Evolutionary conservation across 1,140 invertebrate species (phyloP).

Genomic region (Caenorhabditis inopinata): DNA sequence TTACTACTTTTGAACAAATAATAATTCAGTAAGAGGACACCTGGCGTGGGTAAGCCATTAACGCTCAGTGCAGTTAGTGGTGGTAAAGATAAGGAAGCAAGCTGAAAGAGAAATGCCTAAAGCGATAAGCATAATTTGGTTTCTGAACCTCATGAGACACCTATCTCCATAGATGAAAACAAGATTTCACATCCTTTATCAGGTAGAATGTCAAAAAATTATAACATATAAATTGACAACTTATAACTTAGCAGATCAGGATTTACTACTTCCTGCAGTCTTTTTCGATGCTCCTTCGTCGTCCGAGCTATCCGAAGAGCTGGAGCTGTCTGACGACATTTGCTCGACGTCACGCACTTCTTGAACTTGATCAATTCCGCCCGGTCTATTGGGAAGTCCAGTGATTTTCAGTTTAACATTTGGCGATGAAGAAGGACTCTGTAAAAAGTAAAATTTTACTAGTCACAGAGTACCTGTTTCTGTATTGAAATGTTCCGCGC

Average conservation of each 20-base stretch:
- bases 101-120: too few relatives aligned
- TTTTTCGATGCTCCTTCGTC: constrained; percentile 22
- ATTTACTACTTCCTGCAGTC: not conserved
- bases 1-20: too few relatives aligned
- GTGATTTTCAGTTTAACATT: not conserved
- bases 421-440: constrained; percentile 11
- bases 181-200: too few relatives aligned
- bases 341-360: not conserved
- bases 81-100: too few relatives aligned
- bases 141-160: not conserved
- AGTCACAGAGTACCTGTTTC: not conserved
- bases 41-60: too few relatives aligned
- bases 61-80: too few relatives aligned
- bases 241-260: too few relatives aligned
- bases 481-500: constrained; percentile 23
- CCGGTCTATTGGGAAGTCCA: not conserved
- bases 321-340: constrained; percentile 15
- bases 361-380: constrained; percentile 1
- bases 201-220: too few relatives aligned
- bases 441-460: not conserved
- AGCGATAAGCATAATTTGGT: too few relatives aligned
- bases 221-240: too few relatives aligned
- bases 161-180: not conserved
- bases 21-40: too few relatives aligned
- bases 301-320: constrained; percentile 20